Conservation (phyloP, 1,140 invertebrate species). For the Himalopsyche phryganea region DNA sequence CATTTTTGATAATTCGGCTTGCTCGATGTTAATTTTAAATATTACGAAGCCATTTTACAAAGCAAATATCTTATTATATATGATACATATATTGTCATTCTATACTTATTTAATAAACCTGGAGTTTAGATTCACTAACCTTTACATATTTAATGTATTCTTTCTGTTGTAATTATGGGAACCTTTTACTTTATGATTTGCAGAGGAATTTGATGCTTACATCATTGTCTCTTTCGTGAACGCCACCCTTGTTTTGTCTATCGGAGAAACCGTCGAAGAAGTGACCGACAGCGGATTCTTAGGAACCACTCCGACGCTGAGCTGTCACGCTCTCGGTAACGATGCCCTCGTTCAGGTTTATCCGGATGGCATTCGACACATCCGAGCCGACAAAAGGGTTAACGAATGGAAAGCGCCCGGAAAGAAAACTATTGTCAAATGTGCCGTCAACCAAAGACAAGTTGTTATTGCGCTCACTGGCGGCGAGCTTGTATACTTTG, state of each 20-base stretch:
- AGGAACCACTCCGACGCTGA: conserved; percentile 95
- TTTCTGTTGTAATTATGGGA: not conserved
- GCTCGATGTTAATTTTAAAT: too few species aligned
- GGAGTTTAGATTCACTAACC: too few species aligned
- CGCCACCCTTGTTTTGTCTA: conserved; percentile 97
- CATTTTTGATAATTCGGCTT: too few species aligned
- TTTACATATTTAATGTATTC: too few species aligned
- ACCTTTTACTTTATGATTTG: conserved; percentile 56
- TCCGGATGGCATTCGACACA: conserved; percentile 98
- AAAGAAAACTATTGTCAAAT: conserved; percentile 95
- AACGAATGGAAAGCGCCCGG: conserved; percentile 99
- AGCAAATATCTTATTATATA: too few species aligned
- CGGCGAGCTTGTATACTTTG: conserved; percentile 98
- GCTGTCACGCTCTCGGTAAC: conserved; percentile 94
- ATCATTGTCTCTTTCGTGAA: conserved; percentile 99
- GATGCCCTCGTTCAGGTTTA: conserved; percentile 98
- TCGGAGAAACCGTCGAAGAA: conserved; percentile 99
- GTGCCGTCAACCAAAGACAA: conserved; percentile 97
- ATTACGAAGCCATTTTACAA: too few species aligned
- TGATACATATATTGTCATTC: too few species aligned
- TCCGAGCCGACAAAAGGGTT: conserved; percentile 93
- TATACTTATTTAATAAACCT: too few species aligned
- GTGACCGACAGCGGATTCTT: conserved; percentile 99
- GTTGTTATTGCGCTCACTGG: conserved; percentile 97
- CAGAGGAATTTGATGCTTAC: conserved; percentile 98